Base-by-base conservation (phyloP, 2,888 invertebrate genomes). In the Acanthosepion lycidas region DNA sequence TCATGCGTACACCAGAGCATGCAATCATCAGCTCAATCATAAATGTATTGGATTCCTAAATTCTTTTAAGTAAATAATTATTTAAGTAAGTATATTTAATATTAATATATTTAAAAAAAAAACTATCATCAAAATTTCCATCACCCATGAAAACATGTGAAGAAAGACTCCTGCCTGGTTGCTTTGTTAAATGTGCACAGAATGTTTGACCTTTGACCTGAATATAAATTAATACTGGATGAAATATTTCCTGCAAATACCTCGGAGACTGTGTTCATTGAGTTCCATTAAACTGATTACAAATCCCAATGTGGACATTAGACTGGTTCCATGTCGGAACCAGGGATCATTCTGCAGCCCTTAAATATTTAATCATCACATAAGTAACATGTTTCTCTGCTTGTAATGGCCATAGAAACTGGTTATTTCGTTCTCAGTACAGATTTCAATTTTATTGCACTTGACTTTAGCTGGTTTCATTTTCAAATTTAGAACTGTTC, bases 271-370 rank as follows among this genome's bases (percentile, higher is more conserved):
- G n/a, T n/a, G n/a, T 78, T 78, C 20, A n/a, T n/a, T 78, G n/a
- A 78, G 28, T 5, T 51, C 93, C 93, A 23, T 93, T 33, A 93
- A 93, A 93, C 55, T 93, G 51, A 42, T 59, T 93, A 59, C 49
- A 1, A 15, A n/a, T 78, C n/a, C 78, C n/a, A 0, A 12, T n/a
- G 78, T n/a, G 78, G 78, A 12, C n/a, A 12, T 78, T 78, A n/a
- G n/a, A n/a, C 15, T n/a, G 9, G 8, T 9, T 33, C 12, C 18
- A 12, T 78, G 78, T n/a, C n/a, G n/a, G n/a, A 78, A 78, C 78
- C 78, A 4, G n/a, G 12, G 12, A n/a, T 78, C 15, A n/a, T 78
- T n/a, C 78, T 4, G 12, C n/a, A 9, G 12, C n/a, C 78, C n/a
- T 78, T 78, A n/a, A 78, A 78, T n/a, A 28, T n/a, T 78, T 28